Evolutionary conservation across 2,113 vertebrate species (phyloP), one percentile per base, ranked within the genome.

Genomic region (Lamprologus sp.): DNA sequence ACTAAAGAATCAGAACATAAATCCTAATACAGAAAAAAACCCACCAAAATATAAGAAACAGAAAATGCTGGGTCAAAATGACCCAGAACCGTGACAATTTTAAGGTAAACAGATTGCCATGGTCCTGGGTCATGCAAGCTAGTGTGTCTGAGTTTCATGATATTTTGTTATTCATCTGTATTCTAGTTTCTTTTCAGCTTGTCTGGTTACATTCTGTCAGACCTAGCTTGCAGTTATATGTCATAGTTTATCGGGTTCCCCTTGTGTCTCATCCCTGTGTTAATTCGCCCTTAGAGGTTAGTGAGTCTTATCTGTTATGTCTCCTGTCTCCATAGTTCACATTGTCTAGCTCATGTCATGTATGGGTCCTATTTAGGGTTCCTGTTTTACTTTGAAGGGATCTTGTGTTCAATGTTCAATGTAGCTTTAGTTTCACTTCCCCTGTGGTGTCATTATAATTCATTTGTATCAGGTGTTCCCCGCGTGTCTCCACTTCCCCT

Each of bases 1-100:
- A 56, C 55, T 56, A 56, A 56, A 56, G 23, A 56, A 56, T 56
- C 23, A 56, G 55, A 56, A 56, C 7, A 28, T 56, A 56, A 56
- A 56, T 28, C 13, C 55, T 28, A 56, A 15, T 28, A 56, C 55
- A 56, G 55, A 28, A 49, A 56, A 55, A 3, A 5, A 0, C 0
- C 1, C 55, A 15, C 55, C 7, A 56, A 56, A 56, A 56, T 15
- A 56, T 56, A 28, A 56, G 23, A 56, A 15, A 58, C 55, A 58
- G 23, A 56, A 58, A 58, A 58, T 58, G 55, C 13, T 58, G 7
- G 23, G 23, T 58, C 13, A 28, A 58, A 58, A 9, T 58, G 23
- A 56, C 4, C 3, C 55, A 28, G 23, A 58, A 58, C 23, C 3
- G 1, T 58, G 23, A 28, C 13, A 58, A 14, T 56, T 56, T 8